A percentile compares a stretch with the other conserved stretches of the same genome.
phyloP scores from a whole-genome alignment of 2,797 vertebrate genomes.

The Trichosurus vulpecula region DNA sequence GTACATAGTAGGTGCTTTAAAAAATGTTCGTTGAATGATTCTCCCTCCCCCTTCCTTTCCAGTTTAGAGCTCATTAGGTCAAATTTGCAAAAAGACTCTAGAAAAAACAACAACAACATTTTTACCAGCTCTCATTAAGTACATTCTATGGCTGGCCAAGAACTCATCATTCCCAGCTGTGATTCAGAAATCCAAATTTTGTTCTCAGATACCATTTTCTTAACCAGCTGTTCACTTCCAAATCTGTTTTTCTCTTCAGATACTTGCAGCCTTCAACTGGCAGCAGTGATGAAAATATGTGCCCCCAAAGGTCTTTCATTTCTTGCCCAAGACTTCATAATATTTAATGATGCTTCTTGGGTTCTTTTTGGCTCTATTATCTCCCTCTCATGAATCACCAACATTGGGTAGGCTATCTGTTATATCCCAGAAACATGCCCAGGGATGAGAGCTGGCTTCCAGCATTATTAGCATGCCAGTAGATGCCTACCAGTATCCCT shows the following conservation, averaged over 20 bases:
- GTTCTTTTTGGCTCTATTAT: not conserved
- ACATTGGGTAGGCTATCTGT: not conserved
- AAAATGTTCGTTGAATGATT: not conserved
- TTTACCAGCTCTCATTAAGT: not conserved
- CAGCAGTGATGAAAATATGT: not conserved
- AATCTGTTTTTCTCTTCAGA: not conserved
- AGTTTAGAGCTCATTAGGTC: not conserved
- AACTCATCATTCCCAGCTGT: constrained; percentile 1
- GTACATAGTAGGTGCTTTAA: not conserved
- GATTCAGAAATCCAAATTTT: not conserved
- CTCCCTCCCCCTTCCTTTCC: not conserved
- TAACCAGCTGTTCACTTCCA: not conserved
- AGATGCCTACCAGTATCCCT: not conserved
- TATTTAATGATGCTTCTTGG: not conserved
- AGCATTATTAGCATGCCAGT: not conserved
- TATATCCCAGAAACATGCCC: not conserved
- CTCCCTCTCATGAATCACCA: not conserved
- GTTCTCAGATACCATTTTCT: not conserved
- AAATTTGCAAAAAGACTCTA: not conserved
- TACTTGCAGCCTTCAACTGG: not conserved
- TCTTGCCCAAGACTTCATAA: not conserved
- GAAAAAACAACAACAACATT: not conserved
- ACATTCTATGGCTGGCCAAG: not conserved
- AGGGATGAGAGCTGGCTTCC: not conserved
- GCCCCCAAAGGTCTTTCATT: not conserved